These are phyloP conservation scores for Theonella swinhoei DNA, from an alignment of 37 sponge, comb jelly and placozoan genomes.

Conservation along the genomic window DNA sequence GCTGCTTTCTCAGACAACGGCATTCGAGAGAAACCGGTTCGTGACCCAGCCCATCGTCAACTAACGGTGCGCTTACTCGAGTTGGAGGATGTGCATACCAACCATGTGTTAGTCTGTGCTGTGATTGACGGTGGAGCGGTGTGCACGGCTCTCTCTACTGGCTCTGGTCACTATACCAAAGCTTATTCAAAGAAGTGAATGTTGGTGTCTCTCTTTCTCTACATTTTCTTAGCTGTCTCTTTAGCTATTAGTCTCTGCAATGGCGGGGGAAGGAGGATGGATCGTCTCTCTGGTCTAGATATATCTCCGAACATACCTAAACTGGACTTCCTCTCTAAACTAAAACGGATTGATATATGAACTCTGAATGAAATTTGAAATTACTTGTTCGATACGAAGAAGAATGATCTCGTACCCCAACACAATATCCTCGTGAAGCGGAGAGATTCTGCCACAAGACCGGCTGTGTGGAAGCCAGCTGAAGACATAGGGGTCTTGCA, in stretches of 20 bases:
- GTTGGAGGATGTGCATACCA: no score
- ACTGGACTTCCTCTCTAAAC: neutral
- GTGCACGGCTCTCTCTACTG: neutral
- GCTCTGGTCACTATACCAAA: neutral
- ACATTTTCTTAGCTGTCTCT: neutral
- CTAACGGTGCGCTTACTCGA: no score
- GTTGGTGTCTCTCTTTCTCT: neutral
- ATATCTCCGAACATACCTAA: neutral
- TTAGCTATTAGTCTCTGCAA: neutral
- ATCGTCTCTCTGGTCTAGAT: neutral
- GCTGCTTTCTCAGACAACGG: no score
- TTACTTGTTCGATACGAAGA: neutral
- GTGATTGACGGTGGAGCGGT: no score
- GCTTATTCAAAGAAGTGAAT: neutral
- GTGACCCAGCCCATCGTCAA: no score
- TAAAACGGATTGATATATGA: neutral
- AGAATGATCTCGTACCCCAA: neutral
- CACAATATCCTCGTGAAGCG: neutral
- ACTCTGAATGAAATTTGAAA: neutral
- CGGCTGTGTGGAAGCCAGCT: neutral
- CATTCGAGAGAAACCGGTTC: no score
- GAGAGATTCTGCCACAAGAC: neutral
- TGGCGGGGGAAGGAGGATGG: no score
- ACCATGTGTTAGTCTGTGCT: no score
- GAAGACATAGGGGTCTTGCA: neutral